Evolutionary conservation across 2,113 vertebrate genomes (phyloP).

Genomic region (Ictalurus furcatus): DNA sequence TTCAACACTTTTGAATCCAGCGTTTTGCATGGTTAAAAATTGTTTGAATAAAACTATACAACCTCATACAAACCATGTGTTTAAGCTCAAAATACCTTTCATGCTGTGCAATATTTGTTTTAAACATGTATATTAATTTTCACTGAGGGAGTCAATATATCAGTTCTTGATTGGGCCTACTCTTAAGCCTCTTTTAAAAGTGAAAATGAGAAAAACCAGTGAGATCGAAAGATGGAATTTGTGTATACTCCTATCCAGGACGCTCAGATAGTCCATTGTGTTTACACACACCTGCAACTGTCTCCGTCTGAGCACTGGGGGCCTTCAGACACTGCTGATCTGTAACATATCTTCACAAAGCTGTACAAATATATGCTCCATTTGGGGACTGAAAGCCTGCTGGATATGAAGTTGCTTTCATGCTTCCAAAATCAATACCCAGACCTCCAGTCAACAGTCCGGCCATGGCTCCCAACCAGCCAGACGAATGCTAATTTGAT

Average conservation of each 20-base stretch:
- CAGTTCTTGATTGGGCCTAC: neutral
- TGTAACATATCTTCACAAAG: slow-evolving; percentile 41
- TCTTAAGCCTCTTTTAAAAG: neutral
- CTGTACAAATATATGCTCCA: slow-evolving; percentile 39
- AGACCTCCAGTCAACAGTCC: slow-evolving; percentile 23
- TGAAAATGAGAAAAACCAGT: neutral
- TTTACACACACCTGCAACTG: neutral
- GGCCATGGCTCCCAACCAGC: slow-evolving; percentile 45
- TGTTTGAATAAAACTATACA: neutral
- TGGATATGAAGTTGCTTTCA: slow-evolving; percentile 34
- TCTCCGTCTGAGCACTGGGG: slow-evolving; percentile 28
- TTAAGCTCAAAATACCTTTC: neutral
- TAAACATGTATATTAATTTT: neutral
- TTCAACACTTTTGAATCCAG: neutral
- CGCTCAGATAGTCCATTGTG: neutral
- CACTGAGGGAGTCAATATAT: neutral
- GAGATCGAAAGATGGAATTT: neutral
- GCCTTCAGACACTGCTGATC: slow-evolving; percentile 35
- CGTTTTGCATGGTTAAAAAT: neutral
- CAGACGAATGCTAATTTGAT: slow-evolving; percentile 53
- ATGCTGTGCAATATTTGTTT: neutral
- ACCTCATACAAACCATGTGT: neutral
- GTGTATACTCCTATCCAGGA: neutral
- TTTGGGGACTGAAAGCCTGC: slow-evolving; percentile 20
- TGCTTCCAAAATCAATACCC: slow-evolving; percentile 54